These are phyloP conservation scores for Dryas iulia DNA, from an alignment of 1,140 invertebrate genomes.

Conservation along the genomic window DNA sequence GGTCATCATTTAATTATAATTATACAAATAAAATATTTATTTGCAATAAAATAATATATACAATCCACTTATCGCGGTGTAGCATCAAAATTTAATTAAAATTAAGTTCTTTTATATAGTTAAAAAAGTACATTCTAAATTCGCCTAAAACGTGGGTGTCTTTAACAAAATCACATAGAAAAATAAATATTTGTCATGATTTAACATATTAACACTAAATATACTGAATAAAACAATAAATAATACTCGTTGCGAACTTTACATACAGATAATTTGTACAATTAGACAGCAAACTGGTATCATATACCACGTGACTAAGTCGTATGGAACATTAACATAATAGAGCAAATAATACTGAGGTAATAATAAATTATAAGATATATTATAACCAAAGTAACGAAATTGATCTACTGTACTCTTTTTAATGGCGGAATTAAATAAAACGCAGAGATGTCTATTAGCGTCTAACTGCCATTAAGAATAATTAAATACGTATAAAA, in stretches of 20 bases:
- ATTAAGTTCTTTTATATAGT: not conserved
- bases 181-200: constrained; percentile 77
- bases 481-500: no score
- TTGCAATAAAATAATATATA: constrained; percentile 24
- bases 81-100: not conserved
- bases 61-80: constrained; percentile 10
- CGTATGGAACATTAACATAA: constrained; percentile 20
- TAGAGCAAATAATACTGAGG: constrained; percentile 44
- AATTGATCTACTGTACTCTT: not conserved
- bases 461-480: not conserved
- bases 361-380: no score
- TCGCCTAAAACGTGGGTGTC: constrained; percentile 16
- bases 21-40: constrained; percentile 21
- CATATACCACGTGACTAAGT: constrained; percentile 47
- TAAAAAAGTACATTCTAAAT: not conserved
- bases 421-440: no score
- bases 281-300: constrained; percentile 61
- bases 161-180: constrained; percentile 38
- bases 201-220: constrained; percentile 60
- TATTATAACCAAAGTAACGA: not conserved
- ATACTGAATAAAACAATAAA: constrained; percentile 53
- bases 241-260: constrained; percentile 46
- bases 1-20: constrained; percentile 18
- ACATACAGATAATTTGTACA: constrained; percentile 56
- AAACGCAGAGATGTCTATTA: not conserved